These are phyloP conservation scores for Parelbella ahira DNA, from an alignment of 2,888 invertebrate genomes.

Conservation along the genomic window DNA sequence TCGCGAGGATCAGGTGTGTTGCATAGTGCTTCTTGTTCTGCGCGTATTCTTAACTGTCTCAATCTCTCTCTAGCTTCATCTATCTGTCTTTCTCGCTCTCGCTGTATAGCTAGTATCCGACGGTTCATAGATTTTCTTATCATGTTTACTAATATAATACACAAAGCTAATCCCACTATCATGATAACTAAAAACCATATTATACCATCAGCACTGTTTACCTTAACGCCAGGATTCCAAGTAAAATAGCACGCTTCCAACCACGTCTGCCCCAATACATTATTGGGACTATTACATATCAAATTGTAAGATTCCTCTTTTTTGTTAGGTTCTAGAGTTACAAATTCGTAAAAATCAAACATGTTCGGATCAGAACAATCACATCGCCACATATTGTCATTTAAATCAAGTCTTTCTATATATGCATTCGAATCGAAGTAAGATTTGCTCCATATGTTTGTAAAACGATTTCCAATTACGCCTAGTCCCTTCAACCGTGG, in stretches of 20 bases:
- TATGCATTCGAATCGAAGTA: conserved; percentile 82
- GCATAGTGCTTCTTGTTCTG: conserved; percentile 75
- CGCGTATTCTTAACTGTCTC: conserved; percentile 73
- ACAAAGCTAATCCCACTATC: conserved; percentile 74
- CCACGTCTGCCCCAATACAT: conserved; percentile 84
- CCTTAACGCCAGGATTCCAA: conserved; percentile 78
- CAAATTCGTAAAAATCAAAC: conserved; percentile 81
- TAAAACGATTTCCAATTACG: conserved; percentile 86
- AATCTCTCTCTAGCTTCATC: conserved; percentile 80
- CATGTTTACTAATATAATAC: conserved; percentile 75
- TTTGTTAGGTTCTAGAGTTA: conserved; percentile 80
- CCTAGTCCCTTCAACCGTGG: conserved; percentile 81
- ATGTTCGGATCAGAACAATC: conserved; percentile 83
- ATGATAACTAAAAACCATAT: conserved; percentile 82
- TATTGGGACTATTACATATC: conserved; percentile 84
- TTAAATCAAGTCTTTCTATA: conserved; percentile 80
- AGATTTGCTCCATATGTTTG: conserved; percentile 78
- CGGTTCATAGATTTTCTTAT: conserved; percentile 79
- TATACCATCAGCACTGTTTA: conserved; percentile 66
- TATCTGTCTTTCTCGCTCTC: conserved; percentile 78
- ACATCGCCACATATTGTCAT: conserved; percentile 89
- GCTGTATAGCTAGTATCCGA: conserved; percentile 69
- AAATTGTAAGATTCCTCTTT: conserved; percentile 73
- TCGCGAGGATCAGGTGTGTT: conserved; percentile 86
- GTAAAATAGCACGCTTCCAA: conserved; percentile 82